phyloP scores from a whole-genome alignment of 2,797 vertebrate species.

The Buceros bicornis region DNA sequence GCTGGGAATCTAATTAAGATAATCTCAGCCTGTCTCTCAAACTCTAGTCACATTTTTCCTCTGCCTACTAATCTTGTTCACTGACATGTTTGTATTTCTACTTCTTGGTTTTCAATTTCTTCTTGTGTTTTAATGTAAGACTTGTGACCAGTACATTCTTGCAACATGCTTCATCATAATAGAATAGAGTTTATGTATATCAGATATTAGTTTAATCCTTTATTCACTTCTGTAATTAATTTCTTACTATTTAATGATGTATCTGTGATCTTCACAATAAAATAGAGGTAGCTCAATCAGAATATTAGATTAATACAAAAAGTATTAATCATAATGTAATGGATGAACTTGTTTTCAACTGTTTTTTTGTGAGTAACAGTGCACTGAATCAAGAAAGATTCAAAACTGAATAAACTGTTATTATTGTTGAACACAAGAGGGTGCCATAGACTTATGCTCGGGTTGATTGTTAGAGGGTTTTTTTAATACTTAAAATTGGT shows the following conservation, averaged over 20 bases:
- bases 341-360: neutral
- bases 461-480: neutral
- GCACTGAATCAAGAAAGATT: too few relatives aligned
- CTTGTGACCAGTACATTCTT: neutral
- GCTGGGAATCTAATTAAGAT: neutral
- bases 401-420: neutral
- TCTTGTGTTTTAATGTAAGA: neutral
- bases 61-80: neutral
- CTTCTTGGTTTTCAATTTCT: neutral
- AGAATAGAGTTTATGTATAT: neutral
- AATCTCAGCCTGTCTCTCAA: neutral
- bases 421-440: conserved; percentile 62
- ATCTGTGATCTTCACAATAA: neutral
- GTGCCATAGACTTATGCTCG: conserved; percentile 9
- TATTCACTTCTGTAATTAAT: neutral
- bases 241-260: neutral
- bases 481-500: neutral
- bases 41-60: neutral
- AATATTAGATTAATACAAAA: neutral
- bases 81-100: neutral
- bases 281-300: neutral
- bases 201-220: neutral
- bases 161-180: neutral
- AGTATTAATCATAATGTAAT: neutral
- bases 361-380: neutral